phyloP scores from a whole-genome alignment of 2,888 invertebrate species.

The Nomada fucata region DNA sequence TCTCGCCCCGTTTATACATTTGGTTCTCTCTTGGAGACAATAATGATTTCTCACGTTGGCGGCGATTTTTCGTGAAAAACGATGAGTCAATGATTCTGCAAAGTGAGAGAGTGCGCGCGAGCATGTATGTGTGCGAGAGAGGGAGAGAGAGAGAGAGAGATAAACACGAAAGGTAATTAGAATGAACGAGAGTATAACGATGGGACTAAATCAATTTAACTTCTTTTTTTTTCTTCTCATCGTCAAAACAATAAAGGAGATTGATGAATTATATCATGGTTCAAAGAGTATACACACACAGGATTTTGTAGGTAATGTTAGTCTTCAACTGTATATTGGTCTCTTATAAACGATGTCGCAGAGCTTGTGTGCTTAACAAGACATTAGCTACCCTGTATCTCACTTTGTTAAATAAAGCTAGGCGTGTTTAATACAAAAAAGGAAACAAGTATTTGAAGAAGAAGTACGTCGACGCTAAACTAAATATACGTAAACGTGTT shows the following conservation, averaged over 20 bases:
- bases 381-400: slow-evolving; percentile 81
- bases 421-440: slow-evolving; percentile 82
- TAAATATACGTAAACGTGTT: neutral
- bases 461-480: neutral
- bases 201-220: slow-evolving; percentile 9
- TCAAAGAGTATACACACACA: slow-evolving; percentile 63
- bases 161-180: neutral
- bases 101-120: slow-evolving; percentile 20
- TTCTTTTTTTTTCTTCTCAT: slow-evolving; percentile 23
- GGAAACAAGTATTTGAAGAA: slow-evolving; percentile 36
- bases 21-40: slow-evolving; percentile 69
- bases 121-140: slow-evolving; percentile 19
- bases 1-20: slow-evolving; percentile 52
- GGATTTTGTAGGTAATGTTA: slow-evolving; percentile 73
- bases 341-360: slow-evolving; percentile 74
- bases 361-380: slow-evolving; percentile 80
- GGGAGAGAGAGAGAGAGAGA: slow-evolving; percentile 12
- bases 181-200: slow-evolving; percentile 20
- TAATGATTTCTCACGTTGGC: slow-evolving; percentile 61
- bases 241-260: slow-evolving; percentile 19
- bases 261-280: slow-evolving; percentile 41
- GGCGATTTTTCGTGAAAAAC: slow-evolving; percentile 31
- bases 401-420: slow-evolving; percentile 83
- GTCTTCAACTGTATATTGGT: slow-evolving; percentile 76
- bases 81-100: slow-evolving; percentile 4